Conservation (phyloP, 1,140 invertebrate species). For the Agrypnia vestita region DNA sequence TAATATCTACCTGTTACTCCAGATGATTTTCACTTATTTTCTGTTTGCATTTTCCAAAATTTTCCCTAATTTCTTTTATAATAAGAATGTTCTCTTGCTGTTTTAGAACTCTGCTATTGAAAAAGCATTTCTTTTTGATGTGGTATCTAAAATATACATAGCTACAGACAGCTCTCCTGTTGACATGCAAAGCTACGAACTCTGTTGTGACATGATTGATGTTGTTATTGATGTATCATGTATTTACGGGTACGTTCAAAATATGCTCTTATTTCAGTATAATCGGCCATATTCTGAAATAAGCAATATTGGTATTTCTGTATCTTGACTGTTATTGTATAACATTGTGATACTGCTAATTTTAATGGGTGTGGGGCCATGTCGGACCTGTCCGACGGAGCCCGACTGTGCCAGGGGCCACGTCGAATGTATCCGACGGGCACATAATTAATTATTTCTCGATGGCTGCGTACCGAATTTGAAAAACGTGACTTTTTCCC, state of each 20-base stretch:
- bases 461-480: too few species aligned
- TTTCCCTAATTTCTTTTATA: neutral
- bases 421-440: too few species aligned
- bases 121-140: conserved; percentile 98
- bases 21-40: neutral
- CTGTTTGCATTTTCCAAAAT: conserved; percentile 2
- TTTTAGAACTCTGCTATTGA: conserved; percentile 97
- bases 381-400: too few species aligned
- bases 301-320: too few species aligned
- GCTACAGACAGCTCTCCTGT: conserved; percentile 99
- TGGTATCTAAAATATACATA: conserved; percentile 99
- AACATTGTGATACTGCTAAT: too few species aligned
- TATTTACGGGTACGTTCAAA: conserved; percentile 91
- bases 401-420: too few species aligned
- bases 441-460: too few species aligned
- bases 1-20: too few species aligned
- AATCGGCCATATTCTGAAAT: too few species aligned
- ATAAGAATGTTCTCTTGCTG: conserved; percentile 26
- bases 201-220: conserved; percentile 99
- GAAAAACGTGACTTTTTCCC: too few species aligned
- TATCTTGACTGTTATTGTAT: too few species aligned
- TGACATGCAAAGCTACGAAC: conserved; percentile 99
- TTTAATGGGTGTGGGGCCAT: too few species aligned
- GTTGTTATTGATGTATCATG: conserved; percentile 98
- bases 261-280: conserved; percentile 2